These are phyloP conservation scores for Drosophila mayri DNA, from an alignment of 1,140 invertebrate genomes.

Conservation along the genomic window DNA sequence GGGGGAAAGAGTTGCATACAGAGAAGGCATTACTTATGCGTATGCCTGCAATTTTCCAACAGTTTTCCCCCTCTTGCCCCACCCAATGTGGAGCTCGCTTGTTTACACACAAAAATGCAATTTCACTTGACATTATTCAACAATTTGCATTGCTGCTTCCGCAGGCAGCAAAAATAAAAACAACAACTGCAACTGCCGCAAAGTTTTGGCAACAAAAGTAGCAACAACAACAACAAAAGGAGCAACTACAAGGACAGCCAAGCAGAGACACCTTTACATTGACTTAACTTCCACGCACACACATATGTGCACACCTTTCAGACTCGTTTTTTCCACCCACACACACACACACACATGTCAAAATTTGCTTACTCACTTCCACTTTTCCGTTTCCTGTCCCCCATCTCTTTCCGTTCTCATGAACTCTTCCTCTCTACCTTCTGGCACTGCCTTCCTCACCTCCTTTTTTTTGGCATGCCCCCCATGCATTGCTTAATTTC, in stretches of 20 bases:
- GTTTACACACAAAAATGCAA: conserved; percentile 50
- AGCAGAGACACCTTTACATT: conserved; percentile 61
- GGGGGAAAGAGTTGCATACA: not conserved
- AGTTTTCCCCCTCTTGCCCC: not conserved
- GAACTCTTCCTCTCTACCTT: not conserved
- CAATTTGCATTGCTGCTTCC: conserved; percentile 77
- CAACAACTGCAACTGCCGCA: conserved; percentile 45
- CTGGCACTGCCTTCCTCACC: not conserved
- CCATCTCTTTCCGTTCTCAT: not conserved
- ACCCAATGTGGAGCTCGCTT: conserved; percentile 10
- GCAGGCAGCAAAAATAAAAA: conserved; percentile 33
- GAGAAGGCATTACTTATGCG: conserved; percentile 12
- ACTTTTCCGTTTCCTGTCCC: conserved; percentile 45
- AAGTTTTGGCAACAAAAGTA: conserved; percentile 39
- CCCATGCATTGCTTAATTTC: conserved; percentile 66
- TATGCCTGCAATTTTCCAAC: conserved; percentile 29
- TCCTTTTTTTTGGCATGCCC: conserved; percentile 28
- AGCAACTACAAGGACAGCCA: conserved; percentile 40
- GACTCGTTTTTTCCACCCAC: conserved; percentile 30
- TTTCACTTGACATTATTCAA: conserved; percentile 78
- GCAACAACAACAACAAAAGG: conserved; percentile 10
- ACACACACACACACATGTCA: conserved; percentile 38
- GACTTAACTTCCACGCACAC: conserved; percentile 18
- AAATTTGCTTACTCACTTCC: conserved; percentile 76
- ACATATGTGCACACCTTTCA: conserved; percentile 1